Percentiles rank a stretch among this genome's conserved stretches.
These are phyloP conservation scores for Conchocele bisecta DNA, from an alignment of 2,888 invertebrate species.

Conservation along the genomic window DNA sequence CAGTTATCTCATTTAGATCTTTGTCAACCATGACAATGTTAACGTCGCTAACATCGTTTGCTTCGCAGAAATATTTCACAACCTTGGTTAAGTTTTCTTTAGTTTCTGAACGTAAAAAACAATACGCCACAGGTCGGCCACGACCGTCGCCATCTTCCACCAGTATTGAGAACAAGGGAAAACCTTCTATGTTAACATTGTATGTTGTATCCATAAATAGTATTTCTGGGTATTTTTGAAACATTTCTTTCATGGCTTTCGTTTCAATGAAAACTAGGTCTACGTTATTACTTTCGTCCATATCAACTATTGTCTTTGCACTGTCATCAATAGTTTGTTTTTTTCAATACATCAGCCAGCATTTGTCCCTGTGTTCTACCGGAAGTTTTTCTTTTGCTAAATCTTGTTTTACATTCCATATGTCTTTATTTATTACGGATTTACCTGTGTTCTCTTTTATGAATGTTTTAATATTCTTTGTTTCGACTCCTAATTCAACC, in stretches of 20 bases:
- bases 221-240: neutral
- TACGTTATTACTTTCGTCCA: neutral
- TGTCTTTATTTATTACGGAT: constrained; percentile 2
- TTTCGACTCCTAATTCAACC: neutral
- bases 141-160: constrained; percentile 9
- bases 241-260: neutral
- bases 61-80: neutral
- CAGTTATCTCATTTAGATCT: neutral
- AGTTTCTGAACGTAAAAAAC: constrained; percentile 5
- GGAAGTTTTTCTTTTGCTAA: neutral
- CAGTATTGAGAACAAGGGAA: constrained; percentile 3
- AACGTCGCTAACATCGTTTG: neutral
- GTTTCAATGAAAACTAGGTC: constrained; percentile 4
- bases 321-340: neutral
- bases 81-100: constrained; percentile 4
- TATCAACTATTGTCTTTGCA: neutral
- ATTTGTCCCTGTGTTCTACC: neutral
- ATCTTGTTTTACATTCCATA: neutral
- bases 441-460: constrained; percentile 3
- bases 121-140: constrained; percentile 1
- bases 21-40: constrained; percentile 8
- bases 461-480: constrained; percentile 8
- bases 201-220: neutral
- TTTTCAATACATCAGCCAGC: neutral
- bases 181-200: constrained; percentile 11